Evolutionary conservation across 2,113 vertebrate species (phyloP).

Genomic region (Otus sunia): DNA sequence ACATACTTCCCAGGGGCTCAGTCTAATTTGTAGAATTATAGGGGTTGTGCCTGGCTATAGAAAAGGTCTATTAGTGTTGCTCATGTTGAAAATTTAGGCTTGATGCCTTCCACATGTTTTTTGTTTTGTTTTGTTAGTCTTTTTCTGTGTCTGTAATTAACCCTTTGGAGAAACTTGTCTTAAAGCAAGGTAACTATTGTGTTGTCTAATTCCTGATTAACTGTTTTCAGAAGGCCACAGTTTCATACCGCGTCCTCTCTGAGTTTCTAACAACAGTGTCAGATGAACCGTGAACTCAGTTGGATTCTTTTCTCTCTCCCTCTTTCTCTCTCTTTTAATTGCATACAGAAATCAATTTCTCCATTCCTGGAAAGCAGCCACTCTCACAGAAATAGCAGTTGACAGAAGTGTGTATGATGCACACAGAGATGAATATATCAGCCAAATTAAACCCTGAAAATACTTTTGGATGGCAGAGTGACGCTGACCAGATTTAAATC

Average conservation of each 20-base stretch:
- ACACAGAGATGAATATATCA: background rate
- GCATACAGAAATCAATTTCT: background rate
- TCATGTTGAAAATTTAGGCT: conserved; percentile 65
- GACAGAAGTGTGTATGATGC: background rate
- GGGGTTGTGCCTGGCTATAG: conserved; percentile 71
- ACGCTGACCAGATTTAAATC: background rate
- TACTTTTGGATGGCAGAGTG: background rate
- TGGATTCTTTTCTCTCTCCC: background rate
- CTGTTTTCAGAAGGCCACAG: background rate
- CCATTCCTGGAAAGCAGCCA: background rate
- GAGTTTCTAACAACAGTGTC: background rate
- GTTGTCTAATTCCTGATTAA: background rate
- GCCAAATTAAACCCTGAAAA: background rate
- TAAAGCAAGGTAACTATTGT: background rate
- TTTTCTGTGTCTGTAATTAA: conserved; percentile 51
- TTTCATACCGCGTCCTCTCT: background rate
- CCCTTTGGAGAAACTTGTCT: conserved; percentile 50
- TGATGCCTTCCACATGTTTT: conserved; percentile 78
- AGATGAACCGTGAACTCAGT: background rate
- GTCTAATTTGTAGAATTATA: conserved; percentile 77
- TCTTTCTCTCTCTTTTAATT: background rate
- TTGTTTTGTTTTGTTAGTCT: conserved; percentile 44
- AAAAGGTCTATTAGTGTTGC: conserved; percentile 71
- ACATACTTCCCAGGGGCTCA: conserved; percentile 69
- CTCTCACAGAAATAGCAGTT: background rate